Conservation (phyloP, 2,888 invertebrate species). For the Nomada fucata region DNA sequence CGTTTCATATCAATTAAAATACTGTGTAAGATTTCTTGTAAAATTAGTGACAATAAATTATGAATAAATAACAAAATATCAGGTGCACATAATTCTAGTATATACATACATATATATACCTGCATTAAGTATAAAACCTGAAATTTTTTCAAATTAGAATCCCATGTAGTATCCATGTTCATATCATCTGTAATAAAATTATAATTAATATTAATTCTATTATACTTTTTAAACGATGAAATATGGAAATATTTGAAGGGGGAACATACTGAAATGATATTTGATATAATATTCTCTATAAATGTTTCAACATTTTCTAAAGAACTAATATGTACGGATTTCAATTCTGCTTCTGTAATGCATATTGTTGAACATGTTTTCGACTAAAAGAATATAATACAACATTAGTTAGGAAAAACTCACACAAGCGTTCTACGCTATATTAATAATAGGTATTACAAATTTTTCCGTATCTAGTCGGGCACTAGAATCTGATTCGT, state of each 20-base stretch:
- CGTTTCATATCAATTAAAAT: constrained; percentile 15
- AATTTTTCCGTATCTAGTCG: constrained; percentile 8
- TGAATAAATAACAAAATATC: constrained; percentile 2
- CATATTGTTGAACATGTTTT: constrained; percentile 1
- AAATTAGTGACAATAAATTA: constrained; percentile 43
- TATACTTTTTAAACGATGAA: neutral
- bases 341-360: neutral
- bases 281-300: constrained; percentile 18
- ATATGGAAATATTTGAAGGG: neutral
- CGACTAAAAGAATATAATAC: constrained; percentile 18
- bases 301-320: constrained; percentile 6
- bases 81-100: constrained; percentile 11
- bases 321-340: neutral
- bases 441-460: constrained; percentile 4
- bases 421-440: neutral
- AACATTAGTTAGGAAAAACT: constrained; percentile 13
- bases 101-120: neutral
- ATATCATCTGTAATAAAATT: constrained; percentile 1
- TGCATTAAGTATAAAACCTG: neutral
- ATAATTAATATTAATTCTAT: neutral
- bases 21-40: constrained; percentile 25
- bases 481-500: neutral
- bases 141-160: neutral
- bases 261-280: constrained; percentile 13
- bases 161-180: neutral